Conservation (phyloP, 1,140 invertebrate species). For the Drosophila ficusphila region DNA sequence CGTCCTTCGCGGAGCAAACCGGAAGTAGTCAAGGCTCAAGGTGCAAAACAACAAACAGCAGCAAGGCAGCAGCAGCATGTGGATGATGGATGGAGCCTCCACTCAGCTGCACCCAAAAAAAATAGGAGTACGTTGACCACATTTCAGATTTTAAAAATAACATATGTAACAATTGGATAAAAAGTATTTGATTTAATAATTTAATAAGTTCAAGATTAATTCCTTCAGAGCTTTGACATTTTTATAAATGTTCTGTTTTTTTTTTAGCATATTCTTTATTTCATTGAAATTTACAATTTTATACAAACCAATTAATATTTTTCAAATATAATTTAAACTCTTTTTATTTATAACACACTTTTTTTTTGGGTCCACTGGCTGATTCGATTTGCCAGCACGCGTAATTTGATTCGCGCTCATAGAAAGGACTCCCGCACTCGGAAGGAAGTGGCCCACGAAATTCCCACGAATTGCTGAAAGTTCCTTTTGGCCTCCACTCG, state of each 20-base stretch:
- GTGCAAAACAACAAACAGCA: conserved; percentile 64
- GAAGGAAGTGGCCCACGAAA: conserved; percentile 68
- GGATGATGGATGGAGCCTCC: conserved; percentile 57
- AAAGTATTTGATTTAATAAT: too few relatives aligned
- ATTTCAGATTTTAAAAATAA: too few relatives aligned
- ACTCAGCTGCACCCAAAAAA: background rate
- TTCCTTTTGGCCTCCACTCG: conserved; percentile 13
- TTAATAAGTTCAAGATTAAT: too few relatives aligned
- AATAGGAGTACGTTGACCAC: too few relatives aligned
- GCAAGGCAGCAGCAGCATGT: conserved; percentile 49
- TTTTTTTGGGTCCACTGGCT: background rate
- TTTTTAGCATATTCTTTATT: background rate
- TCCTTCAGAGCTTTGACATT: too few relatives aligned
- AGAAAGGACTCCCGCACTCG: conserved; percentile 48
- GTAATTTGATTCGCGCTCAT: conserved; percentile 77
- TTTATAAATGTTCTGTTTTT: too few relatives aligned
- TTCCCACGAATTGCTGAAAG: conserved; percentile 65
- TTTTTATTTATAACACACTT: background rate
- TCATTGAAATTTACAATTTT: too few relatives aligned
- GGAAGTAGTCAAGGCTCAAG: conserved; percentile 80
- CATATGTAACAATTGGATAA: too few relatives aligned
- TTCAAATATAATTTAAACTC: too few relatives aligned
- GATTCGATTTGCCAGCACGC: conserved; percentile 37
- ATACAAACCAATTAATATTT: too few relatives aligned
- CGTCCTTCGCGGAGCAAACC: conserved; percentile 75